Percentiles rank a stretch among this genome's conserved stretches.
phyloP scores from a whole-genome alignment of 2,888 invertebrate genomes.

The Cyclophora punctaria region DNA sequence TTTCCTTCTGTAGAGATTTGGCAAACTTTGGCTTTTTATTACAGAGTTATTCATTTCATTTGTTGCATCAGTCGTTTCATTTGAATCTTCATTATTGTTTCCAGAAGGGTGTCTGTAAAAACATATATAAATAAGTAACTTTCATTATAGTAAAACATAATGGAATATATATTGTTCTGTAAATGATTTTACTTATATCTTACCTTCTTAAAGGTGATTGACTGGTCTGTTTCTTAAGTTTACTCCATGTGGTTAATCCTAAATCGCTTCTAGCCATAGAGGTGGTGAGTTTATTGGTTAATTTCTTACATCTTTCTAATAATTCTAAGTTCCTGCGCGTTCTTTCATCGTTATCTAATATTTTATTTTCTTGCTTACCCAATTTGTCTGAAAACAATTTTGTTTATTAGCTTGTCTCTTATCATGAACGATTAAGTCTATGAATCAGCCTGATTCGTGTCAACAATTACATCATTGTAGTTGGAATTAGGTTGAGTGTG shows the following conservation, averaged over 20 bases:
- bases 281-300: slow-evolving; percentile 76
- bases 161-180: neutral
- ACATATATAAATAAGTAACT: neutral
- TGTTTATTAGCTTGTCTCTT: slow-evolving; percentile 31
- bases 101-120: slow-evolving; percentile 82
- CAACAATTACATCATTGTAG: slow-evolving; percentile 39
- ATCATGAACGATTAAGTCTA: slow-evolving; percentile 34
- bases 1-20: slow-evolving; percentile 79
- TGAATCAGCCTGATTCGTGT: slow-evolving; percentile 37
- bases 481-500: slow-evolving; percentile 12
- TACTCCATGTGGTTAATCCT: slow-evolving; percentile 92
- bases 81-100: slow-evolving; percentile 80
- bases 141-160: neutral
- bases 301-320: slow-evolving; percentile 70
- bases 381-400: slow-evolving; percentile 61
- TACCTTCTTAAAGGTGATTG: slow-evolving; percentile 79
- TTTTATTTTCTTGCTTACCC: slow-evolving; percentile 56
- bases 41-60: slow-evolving; percentile 76
- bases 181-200: slow-evolving; percentile 11
- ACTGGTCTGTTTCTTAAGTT: slow-evolving; percentile 83
- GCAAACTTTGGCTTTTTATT: slow-evolving; percentile 86
- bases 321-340: slow-evolving; percentile 75
- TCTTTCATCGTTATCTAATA: slow-evolving; percentile 69
- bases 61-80: slow-evolving; percentile 69
- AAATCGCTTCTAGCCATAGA: slow-evolving; percentile 93